A percentile compares a stretch with the other conserved stretches of the same genome.
phyloP scores from a whole-genome alignment of 2,113 vertebrate genomes.

The Phalacrocorax brasilianus region DNA sequence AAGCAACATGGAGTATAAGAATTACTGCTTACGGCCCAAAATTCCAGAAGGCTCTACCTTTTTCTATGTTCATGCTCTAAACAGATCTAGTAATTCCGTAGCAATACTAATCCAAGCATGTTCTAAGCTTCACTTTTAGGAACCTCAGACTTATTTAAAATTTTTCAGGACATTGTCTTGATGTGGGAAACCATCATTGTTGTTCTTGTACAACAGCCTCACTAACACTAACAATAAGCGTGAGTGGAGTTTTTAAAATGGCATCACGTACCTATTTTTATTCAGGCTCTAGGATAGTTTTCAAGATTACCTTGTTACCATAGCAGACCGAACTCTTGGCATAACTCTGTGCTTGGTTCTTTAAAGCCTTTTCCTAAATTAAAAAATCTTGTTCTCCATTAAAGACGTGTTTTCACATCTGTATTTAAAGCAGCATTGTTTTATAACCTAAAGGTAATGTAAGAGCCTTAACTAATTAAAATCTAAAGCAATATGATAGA shows the following conservation, averaged over 20 bases:
- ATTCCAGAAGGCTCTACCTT: neutral
- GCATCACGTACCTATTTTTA: neutral
- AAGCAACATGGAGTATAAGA: neutral
- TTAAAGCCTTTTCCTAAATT: neutral
- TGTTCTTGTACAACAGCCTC: neutral
- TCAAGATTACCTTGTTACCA: neutral
- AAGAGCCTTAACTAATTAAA: neutral
- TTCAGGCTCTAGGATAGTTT: neutral
- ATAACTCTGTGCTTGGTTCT: neutral
- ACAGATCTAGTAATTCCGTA: neutral
- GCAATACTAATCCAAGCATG: neutral
- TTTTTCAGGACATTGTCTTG: accelerated
- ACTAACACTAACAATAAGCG: neutral
- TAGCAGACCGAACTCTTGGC: neutral
- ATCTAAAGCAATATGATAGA: neutral
- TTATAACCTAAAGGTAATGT: neutral
- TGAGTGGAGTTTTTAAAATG: neutral
- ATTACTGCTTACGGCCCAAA: neutral
- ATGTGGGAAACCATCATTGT: neutral
- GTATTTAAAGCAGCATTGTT: neutral
- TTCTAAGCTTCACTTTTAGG: neutral
- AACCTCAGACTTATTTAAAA: neutral
- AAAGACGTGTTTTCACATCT: neutral
- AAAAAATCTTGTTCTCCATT: neutral
- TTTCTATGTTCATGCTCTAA: neutral